Conservation (phyloP, 1,140 invertebrate species). For the Triops cancriformis region DNA sequence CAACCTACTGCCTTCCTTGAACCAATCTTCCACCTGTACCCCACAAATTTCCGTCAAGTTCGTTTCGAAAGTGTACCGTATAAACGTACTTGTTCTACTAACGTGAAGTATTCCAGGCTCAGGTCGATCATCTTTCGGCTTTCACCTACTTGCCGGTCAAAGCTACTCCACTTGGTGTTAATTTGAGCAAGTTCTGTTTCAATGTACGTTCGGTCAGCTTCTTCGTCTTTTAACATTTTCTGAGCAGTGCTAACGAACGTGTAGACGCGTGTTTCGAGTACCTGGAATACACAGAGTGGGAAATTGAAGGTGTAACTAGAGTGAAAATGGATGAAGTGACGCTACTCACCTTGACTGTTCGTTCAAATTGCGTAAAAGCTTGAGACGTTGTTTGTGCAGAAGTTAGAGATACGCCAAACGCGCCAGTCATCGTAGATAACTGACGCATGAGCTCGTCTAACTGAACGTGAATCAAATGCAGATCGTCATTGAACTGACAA, state of each 20-base stretch:
- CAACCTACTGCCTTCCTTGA: conserved; percentile 60
- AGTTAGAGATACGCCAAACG: conserved; percentile 61
- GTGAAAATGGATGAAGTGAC: conserved; percentile 20
- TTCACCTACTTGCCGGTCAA: conserved; percentile 58
- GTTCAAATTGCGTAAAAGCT: conserved; percentile 67
- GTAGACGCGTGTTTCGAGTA: conserved; percentile 61
- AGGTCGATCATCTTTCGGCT: conserved; percentile 50
- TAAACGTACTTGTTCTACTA: conserved; percentile 46
- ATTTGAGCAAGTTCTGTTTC: conserved; percentile 55
- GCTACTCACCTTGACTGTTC: conserved; percentile 60
- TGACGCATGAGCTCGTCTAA: conserved; percentile 57
- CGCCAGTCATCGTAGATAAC: conserved; percentile 51
- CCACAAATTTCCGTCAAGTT: conserved; percentile 25
- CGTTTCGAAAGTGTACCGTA: background rate
- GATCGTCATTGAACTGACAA: conserved; percentile 59
- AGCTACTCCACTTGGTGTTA: conserved; percentile 59
- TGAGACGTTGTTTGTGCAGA: conserved; percentile 58
- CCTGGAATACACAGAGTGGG: too few relatives aligned
- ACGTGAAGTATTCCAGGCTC: conserved; percentile 48
- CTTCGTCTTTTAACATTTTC: conserved; percentile 47
- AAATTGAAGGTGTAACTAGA: conserved; percentile 37
- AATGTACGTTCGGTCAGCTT: conserved; percentile 42
- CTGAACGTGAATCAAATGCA: conserved; percentile 62
- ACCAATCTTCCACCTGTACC: conserved; percentile 56
- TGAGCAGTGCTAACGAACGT: conserved; percentile 61